Conservation (phyloP, 2,888 invertebrate genomes). For the Thelaira solivaga region DNA sequence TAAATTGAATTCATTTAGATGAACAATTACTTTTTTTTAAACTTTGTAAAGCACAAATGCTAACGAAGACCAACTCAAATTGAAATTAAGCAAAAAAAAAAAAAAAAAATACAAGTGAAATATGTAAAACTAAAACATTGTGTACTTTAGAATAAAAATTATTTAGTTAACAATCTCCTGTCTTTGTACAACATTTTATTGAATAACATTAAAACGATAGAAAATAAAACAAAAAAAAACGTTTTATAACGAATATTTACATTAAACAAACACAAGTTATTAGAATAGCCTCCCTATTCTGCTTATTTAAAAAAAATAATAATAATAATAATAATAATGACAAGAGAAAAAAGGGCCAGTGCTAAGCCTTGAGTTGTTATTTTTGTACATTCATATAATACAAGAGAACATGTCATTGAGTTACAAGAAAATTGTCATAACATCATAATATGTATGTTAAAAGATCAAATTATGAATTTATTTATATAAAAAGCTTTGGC, state of each 20-base stretch:
- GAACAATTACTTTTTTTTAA: constrained; percentile 1
- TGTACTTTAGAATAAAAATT: constrained; percentile 19
- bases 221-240: not conserved
- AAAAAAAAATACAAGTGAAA: not conserved
- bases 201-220: constrained; percentile 17
- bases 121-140: not conserved
- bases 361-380: too few relatives aligned
- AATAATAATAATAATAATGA: not conserved
- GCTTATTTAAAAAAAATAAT: too few relatives aligned
- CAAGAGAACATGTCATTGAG: too few relatives aligned
- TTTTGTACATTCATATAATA: too few relatives aligned
- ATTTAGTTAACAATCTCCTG: not conserved
- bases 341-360: too few relatives aligned
- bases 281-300: not conserved
- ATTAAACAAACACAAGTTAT: not conserved
- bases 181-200: constrained; percentile 24
- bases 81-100: too few relatives aligned
- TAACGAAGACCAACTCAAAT: not conserved
- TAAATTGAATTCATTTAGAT: not conserved
- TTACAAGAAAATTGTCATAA: too few relatives aligned
- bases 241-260: not conserved
- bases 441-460: too few relatives aligned
- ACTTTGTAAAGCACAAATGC: constrained; percentile 11
- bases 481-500: too few relatives aligned
- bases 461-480: too few relatives aligned